Evolutionary conservation across 2,888 invertebrate genomes (phyloP).

Genomic region (Blastobasis lacticolella): DNA sequence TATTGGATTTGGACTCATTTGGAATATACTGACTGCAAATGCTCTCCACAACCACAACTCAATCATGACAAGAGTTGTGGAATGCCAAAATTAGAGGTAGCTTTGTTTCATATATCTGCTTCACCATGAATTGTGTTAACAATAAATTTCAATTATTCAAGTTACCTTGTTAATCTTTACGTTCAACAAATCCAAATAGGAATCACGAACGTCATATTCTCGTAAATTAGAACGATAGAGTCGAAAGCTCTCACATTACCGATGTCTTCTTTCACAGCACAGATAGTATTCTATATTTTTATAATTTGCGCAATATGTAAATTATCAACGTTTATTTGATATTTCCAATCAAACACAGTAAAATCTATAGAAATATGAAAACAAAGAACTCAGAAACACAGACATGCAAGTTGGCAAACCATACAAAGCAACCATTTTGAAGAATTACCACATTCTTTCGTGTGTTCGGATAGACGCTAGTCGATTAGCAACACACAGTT

Average conservation of each 20-base stretch:
- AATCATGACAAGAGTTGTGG: slow-evolving; percentile 57
- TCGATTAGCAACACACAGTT: too few species aligned
- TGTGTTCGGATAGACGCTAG: slow-evolving; percentile 41
- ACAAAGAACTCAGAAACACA: slow-evolving; percentile 71
- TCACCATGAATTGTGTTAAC: slow-evolving; percentile 14
- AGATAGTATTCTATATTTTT: slow-evolving; percentile 30
- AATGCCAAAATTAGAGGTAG: slow-evolving; percentile 70
- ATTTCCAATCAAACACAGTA: slow-evolving; percentile 19
- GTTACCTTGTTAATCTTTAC: slow-evolving; percentile 53
- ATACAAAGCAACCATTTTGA: slow-evolving; percentile 82
- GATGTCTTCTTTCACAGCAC: slow-evolving; percentile 65
- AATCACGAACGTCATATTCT: slow-evolving; percentile 57
- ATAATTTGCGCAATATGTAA: slow-evolving; percentile 29
- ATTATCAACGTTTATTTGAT: too few species aligned
- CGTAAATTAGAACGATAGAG: slow-evolving; percentile 56
- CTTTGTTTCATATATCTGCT: slow-evolving; percentile 36
- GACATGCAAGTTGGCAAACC: slow-evolving; percentile 77
- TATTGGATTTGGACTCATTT: too few species aligned
- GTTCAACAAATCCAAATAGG: slow-evolving; percentile 41
- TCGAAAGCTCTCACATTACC: slow-evolving; percentile 71
- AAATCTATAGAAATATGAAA: slow-evolving; percentile 52
- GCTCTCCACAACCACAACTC: slow-evolving; percentile 35
- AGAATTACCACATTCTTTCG: slow-evolving; percentile 82
- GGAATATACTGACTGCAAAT: too few species aligned
- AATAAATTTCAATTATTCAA: slow-evolving; percentile 18